A percentile compares a stretch with the other conserved stretches of the same genome.
Evolutionary conservation across 2,888 invertebrate species (phyloP).

Genomic region (Plusia festucae): DNA sequence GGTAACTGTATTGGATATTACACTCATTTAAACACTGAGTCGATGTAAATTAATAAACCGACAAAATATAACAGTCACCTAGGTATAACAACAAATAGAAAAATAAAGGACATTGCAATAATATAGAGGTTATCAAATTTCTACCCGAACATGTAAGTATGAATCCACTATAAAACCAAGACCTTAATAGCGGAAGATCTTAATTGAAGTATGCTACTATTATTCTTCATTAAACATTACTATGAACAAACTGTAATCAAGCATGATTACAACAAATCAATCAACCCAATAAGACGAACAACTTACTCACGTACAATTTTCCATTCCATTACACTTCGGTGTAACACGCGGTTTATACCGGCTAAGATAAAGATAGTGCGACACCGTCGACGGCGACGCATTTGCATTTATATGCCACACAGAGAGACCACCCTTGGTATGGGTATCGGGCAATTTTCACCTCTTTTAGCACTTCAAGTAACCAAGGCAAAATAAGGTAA

Average conservation of each 20-base stretch:
- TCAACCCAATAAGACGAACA: slow-evolving; percentile 3
- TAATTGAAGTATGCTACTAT: neutral
- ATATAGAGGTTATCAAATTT: no score
- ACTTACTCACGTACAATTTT: slow-evolving; percentile 9
- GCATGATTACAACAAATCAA: slow-evolving; percentile 3
- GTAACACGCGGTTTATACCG: slow-evolving; percentile 61
- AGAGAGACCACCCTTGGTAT: slow-evolving; percentile 77
- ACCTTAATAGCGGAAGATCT: neutral
- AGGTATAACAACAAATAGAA: no score
- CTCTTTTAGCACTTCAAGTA: slow-evolving; percentile 51
- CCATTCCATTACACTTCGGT: slow-evolving; percentile 62
- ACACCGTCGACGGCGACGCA: slow-evolving; percentile 70
- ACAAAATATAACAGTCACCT: no score
- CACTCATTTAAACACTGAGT: no score
- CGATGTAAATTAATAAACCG: no score
- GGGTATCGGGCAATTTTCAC: slow-evolving; percentile 60
- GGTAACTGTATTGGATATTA: no score
- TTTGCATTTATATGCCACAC: slow-evolving; percentile 86
- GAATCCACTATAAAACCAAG: no score
- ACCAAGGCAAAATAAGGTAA: neutral
- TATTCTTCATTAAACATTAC: neutral
- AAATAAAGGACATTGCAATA: no score
- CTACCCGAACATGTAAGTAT: no score
- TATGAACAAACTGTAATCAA: neutral
- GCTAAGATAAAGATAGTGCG: slow-evolving; percentile 81